Conservation (phyloP, 2,797 vertebrate species). For the Halcyon leucocephala region DNA sequence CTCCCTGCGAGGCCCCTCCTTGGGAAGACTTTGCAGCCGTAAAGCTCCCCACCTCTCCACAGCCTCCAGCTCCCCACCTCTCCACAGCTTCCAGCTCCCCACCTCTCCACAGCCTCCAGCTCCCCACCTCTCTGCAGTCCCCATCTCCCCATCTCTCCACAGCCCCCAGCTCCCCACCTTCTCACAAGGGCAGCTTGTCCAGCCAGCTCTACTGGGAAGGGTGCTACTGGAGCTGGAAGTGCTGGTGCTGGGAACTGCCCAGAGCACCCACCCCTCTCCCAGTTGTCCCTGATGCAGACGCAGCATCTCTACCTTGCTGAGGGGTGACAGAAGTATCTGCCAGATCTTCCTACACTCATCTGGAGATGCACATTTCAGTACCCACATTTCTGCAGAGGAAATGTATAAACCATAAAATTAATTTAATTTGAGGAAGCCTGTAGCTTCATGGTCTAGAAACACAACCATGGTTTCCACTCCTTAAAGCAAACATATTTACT, state of each 20-base stretch:
- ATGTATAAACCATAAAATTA: neutral
- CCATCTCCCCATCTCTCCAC: no score
- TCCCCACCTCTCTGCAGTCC: neutral
- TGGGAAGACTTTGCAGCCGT: rapidly evolving
- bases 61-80: neutral
- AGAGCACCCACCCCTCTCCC: neutral
- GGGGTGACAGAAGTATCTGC: neutral
- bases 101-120: neutral
- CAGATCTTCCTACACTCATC: neutral
- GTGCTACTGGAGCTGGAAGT: neutral
- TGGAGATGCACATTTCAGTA: neutral
- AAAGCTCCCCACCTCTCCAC: neutral
- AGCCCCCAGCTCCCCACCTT: neutral
- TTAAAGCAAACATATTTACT: neutral
- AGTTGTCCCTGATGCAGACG: rapidly evolving
- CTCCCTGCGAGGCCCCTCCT: rapidly evolving
- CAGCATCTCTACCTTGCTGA: neutral
- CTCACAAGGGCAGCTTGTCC: rapidly evolving
- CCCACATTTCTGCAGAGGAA: neutral
- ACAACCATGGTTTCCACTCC: neutral
- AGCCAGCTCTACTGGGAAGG: neutral
- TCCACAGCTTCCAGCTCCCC: no score
- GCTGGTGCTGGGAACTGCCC: rapidly evolving
- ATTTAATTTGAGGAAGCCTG: neutral
- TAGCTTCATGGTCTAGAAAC: neutral